phyloP scores from a whole-genome alignment of 2,113 vertebrate species.

The Phaethon lepturus region DNA sequence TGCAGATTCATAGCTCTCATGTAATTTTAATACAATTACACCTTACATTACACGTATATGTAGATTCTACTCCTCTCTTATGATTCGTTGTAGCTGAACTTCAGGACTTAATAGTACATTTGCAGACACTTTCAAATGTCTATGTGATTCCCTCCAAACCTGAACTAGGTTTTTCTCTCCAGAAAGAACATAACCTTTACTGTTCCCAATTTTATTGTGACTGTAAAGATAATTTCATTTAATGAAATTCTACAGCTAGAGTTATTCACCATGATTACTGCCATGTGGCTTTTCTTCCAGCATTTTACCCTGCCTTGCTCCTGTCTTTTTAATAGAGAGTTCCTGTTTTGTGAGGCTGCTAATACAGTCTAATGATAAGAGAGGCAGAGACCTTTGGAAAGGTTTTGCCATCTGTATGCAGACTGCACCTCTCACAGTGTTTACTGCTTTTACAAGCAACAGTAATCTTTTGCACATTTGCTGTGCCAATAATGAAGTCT shows the following conservation, averaged over 20 bases:
- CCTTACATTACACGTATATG: not conserved
- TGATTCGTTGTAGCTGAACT: conserved; percentile 22
- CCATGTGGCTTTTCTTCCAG: conserved; percentile 17
- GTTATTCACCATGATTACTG: conserved; percentile 43
- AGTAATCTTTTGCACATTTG: conserved; percentile 20
- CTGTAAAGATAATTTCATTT: conserved; percentile 65
- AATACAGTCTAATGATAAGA: not conserved
- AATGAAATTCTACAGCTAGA: conserved; percentile 56
- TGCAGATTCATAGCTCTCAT: not conserved
- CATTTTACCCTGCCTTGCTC: conserved; percentile 5
- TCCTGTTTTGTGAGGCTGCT: not conserved
- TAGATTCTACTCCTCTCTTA: conserved; percentile 19
- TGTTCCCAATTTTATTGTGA: conserved; percentile 47
- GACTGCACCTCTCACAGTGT: not conserved
- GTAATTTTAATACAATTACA: not conserved
- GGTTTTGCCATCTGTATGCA: not conserved
- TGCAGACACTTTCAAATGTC: conserved; percentile 8
- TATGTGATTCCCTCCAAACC: not conserved
- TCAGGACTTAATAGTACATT: conserved; percentile 6
- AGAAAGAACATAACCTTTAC: conserved; percentile 52
- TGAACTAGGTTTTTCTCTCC: not conserved
- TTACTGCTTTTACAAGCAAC: conserved; percentile 36
- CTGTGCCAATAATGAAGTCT: conserved; percentile 23
- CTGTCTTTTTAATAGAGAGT: not conserved
- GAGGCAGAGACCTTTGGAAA: not conserved